Conservation (phyloP, 2,888 invertebrate species). For the Noctua comes region DNA sequence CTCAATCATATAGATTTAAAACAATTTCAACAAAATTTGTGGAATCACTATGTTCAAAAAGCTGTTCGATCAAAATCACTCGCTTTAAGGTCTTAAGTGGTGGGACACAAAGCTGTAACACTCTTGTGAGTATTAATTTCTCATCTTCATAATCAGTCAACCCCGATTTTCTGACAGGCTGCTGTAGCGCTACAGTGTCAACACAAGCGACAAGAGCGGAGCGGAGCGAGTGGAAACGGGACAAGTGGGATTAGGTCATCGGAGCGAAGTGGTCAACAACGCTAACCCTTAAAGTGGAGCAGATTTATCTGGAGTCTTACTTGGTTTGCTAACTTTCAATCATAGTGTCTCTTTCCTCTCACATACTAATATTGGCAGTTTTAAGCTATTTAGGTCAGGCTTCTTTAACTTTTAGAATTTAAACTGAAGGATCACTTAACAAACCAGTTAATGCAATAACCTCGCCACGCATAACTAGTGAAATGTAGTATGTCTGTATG, state of each 20-base stretch:
- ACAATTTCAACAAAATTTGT: background rate
- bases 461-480: too few relatives aligned
- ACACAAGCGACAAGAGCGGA: conserved; percentile 11
- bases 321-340: background rate
- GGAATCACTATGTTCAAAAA: background rate
- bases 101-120: background rate
- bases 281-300: background rate
- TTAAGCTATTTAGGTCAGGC: background rate
- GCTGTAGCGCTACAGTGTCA: background rate
- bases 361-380: background rate
- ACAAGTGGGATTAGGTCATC: conserved; percentile 21
- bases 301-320: conserved; percentile 3
- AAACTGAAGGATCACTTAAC: too few relatives aligned
- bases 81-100: conserved; percentile 28
- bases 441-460: too few relatives aligned
- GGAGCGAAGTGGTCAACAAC: conserved; percentile 35
- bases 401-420: background rate
- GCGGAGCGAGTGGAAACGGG: background rate
- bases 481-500: background rate
- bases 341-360: background rate
- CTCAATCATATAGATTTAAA: conserved; percentile 24
- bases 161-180: conserved; percentile 18
- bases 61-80: conserved; percentile 43
- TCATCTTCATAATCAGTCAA: conserved; percentile 38
- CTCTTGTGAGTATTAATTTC: conserved; percentile 13